Percentiles rank a stretch among this genome's conserved stretches.
phyloP scores from a whole-genome alignment of 2,888 invertebrate species.

The Stegana nigrithorax region DNA sequence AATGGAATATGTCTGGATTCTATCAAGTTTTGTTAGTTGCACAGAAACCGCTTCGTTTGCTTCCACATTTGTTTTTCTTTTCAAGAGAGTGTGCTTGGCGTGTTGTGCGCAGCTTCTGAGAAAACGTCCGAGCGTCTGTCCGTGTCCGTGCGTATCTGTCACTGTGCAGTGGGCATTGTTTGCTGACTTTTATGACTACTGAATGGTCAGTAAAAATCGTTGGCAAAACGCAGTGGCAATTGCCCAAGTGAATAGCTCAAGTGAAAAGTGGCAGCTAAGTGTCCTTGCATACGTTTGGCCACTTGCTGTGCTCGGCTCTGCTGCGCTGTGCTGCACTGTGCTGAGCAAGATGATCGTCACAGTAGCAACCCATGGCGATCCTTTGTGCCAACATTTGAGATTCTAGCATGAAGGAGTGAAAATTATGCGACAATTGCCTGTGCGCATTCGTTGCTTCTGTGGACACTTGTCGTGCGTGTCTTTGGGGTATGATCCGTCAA shows the following conservation, averaged over 20 bases:
- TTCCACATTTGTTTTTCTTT: too few relatives aligned
- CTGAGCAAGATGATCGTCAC: background rate
- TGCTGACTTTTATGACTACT: constrained; percentile 22
- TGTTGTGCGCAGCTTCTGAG: too few relatives aligned
- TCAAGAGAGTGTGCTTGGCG: too few relatives aligned
- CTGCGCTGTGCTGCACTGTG: background rate
- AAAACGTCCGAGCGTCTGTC: too few relatives aligned
- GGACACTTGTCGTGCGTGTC: constrained; percentile 42
- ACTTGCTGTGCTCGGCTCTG: constrained; percentile 9
- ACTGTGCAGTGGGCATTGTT: too few relatives aligned
- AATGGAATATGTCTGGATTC: too few relatives aligned
- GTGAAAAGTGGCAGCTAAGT: background rate
- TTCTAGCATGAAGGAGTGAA: constrained; percentile 63
- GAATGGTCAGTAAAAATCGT: constrained; percentile 16
- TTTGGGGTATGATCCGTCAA: constrained; percentile 13
- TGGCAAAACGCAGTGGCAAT: background rate
- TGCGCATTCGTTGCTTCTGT: constrained; percentile 30
- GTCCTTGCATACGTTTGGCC: constrained; percentile 1
- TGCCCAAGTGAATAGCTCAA: too few relatives aligned
- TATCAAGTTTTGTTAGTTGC: too few relatives aligned
- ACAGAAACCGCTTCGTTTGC: too few relatives aligned
- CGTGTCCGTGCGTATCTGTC: background rate
- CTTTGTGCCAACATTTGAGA: constrained; percentile 22
- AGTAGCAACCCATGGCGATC: background rate
- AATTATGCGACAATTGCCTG: constrained; percentile 48